Evolutionary conservation across 2,888 invertebrate genomes (phyloP), one percentile per base, ranked within the genome.

Genomic region (Podotricha telesiphe): DNA sequence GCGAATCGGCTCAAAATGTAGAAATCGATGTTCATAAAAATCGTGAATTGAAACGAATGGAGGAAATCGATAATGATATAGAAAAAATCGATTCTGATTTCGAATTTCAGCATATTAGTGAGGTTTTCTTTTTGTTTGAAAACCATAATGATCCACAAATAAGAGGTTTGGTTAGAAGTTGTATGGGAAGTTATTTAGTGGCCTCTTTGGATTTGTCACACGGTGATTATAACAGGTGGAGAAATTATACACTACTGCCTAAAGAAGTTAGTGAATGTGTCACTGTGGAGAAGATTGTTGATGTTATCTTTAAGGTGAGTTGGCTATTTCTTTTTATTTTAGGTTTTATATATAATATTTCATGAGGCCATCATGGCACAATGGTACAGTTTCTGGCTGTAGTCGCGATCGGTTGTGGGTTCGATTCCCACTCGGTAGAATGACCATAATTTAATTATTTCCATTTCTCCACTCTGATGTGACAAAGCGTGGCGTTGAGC

Each of bases 81-180:
- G 80, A 48, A 61, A 76, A 37, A 70, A 73, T 47, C 45, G 45
- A 59, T 59, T 22, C 59, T 2, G 80, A 79, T 8, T 91, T 91
- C 63, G 88, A 90, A 65, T 87, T 78, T 76, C 96, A 96, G 80
- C 94, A 94, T 77, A 91, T 97, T 74, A 93, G 94, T 10, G 97
- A 98, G 83, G 84, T 97, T 20, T 90, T 97, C 73, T 73, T 80
- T 42, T 84, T 96, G 42, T 95, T 96, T 75, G 94, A 95, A 47
- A 89, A 93, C 73, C 97, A 98, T 84, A 87, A 92, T 56, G 98
- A 98, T 86, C 98, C 97, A 0, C 97, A 98, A 82, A 93, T 98
- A 48, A 93, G 97, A 77, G 97, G 97, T 11, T 93, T 95, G 68
- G 92, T 95, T 0, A 94, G 96, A 70, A 88, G 95, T 7, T 90